Evolutionary conservation across 1,140 invertebrate species (phyloP), one percentile per base, ranked within the genome.

Genomic region (Anthonomus grandis): DNA sequence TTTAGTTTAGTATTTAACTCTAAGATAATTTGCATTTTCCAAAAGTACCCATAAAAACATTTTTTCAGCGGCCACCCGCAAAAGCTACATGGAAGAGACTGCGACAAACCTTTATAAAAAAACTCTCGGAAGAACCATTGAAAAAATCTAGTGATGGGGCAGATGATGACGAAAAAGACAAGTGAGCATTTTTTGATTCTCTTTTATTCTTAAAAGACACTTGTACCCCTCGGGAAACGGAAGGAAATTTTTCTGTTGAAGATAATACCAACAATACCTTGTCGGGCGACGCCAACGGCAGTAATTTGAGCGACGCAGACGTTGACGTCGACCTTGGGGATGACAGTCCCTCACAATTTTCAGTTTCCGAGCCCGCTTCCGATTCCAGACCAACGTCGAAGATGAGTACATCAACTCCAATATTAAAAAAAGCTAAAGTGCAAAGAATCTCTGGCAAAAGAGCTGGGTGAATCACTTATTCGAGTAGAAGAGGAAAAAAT

Each of bases 101-200:
- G 45, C 57, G 76, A 46, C 75, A 78, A 37, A 74, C 73, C 68
- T 75, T 75, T 1, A 60, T 74, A 25, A 75, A 31, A n/a, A 31
- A 31, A 31, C 6, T 8, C 6, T 31, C 27, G n/a, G 27, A 31
- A 31, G 27, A 31, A 31, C n/a, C 27, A 31, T 31, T 31, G 27
- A 31, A 31, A 31, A 31, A n/a, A 31, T 8, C 27, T 31, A n/a
- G 27, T 31, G 27, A 8, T 31, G n/a, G 27, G n/a, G 27, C 27
- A 31, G 27, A 31, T 31, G 27, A 31, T 31, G 27, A n/a, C 27
- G 27, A 31, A n/a, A 31, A 31, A 31, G 6, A 31, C n/a, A n/a
- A 31, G n/a, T 31, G 27, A 8, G 27, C 27, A 31, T 31, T 31
- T 31, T 31, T 31, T 8, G n/a, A 8, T 31, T 31, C 27, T n/a